These are phyloP conservation scores for Trissolcus brochymenae DNA, from an alignment of 2,888 invertebrate species.

Conservation along the genomic window DNA sequence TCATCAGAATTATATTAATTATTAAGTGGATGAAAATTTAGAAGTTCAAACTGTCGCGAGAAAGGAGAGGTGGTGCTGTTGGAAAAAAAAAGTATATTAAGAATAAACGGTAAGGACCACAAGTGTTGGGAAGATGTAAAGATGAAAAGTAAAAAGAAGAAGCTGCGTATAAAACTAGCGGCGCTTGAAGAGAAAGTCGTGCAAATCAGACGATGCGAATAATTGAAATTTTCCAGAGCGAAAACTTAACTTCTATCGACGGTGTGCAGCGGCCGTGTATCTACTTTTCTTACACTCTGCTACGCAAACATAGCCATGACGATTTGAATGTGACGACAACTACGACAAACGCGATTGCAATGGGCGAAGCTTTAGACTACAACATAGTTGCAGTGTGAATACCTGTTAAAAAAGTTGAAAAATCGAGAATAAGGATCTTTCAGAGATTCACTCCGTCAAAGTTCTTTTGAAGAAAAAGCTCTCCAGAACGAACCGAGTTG, in stretches of 20 bases:
- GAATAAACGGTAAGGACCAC: conserved; percentile 1
- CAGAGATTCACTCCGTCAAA: conserved; percentile 37
- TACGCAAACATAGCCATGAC: conserved; percentile 57
- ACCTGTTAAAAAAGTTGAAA: conserved; percentile 50
- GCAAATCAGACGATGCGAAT: conserved; percentile 70
- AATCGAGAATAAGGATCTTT: conserved; percentile 43
- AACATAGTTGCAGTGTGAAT: conserved; percentile 47
- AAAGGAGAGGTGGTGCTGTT: too few relatives aligned
- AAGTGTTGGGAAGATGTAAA: conserved; percentile 44
- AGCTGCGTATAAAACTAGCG: conserved; percentile 43
- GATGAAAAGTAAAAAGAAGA: conserved; percentile 54
- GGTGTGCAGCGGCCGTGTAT: conserved; percentile 57
- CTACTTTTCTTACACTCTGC: conserved; percentile 58
- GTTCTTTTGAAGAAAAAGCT: conserved; percentile 42
- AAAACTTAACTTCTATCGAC: conserved; percentile 65
- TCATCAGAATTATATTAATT: too few relatives aligned
- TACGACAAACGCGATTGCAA: conserved; percentile 23
- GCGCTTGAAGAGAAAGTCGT: conserved; percentile 47
- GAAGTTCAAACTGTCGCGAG: too few relatives aligned
- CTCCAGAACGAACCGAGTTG: conserved; percentile 35
- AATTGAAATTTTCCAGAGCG: conserved; percentile 72
- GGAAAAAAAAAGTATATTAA: too few relatives aligned
- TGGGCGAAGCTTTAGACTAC: conserved; percentile 28
- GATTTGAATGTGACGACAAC: conserved; percentile 50
- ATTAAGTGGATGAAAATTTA: too few relatives aligned